Evolutionary conservation across 2,797 vertebrate species (phyloP).

Genomic region (Thamnophis elegans): DNA sequence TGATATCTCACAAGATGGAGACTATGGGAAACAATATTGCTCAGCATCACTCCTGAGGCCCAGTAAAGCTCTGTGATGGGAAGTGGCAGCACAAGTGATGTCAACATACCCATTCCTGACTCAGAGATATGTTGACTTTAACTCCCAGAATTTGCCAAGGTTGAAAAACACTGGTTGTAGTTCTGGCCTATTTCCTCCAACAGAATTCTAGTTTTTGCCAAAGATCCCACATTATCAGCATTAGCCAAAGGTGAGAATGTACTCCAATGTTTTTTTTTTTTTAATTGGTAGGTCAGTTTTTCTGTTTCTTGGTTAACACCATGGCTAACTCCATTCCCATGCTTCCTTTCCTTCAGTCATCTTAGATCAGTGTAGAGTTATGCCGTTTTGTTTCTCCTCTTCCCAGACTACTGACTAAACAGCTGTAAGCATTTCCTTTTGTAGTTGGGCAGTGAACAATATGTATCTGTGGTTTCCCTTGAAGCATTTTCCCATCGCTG

Average conservation of each 20-base stretch:
- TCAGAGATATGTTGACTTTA: background rate
- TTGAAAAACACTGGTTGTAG: background rate
- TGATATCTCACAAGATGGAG: background rate
- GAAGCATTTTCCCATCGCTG: background rate
- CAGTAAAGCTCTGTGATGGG: background rate
- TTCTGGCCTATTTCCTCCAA: background rate
- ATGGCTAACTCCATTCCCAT: background rate
- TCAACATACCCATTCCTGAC: background rate
- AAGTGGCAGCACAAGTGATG: background rate
- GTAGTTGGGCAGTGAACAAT: background rate
- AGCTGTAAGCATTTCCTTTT: background rate
- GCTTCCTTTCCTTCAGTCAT: background rate
- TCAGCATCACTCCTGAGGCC: background rate
- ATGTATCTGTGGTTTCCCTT: background rate
- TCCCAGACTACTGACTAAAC: background rate
- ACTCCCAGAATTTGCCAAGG: background rate
- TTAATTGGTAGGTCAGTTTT: background rate
- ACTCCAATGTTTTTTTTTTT: background rate
- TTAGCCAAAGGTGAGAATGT: background rate
- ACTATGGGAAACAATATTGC: background rate
- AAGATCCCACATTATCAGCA: background rate
- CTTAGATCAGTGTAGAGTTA: background rate
- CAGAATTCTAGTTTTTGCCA: background rate
- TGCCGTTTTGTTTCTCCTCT: background rate
- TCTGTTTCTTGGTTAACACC: background rate